Percentiles rank a stretch among this genome's conserved stretches.
phyloP scores from a whole-genome alignment of 2,113 vertebrate species.

The Rhynchopsitta pachyrhyncha region DNA sequence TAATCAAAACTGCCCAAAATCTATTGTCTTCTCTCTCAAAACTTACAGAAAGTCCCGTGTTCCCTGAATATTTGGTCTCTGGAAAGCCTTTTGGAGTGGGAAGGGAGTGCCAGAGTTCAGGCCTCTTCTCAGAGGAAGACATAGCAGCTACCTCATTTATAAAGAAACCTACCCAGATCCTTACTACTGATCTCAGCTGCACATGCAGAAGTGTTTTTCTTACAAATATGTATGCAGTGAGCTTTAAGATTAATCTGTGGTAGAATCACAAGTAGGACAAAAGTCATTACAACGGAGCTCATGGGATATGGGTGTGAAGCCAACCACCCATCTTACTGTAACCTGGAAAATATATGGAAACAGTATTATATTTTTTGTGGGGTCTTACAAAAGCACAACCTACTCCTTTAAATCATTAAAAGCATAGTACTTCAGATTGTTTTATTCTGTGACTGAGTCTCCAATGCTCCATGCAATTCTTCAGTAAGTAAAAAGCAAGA shows the following conservation, averaged over 20 bases:
- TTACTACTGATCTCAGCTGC: neutral
- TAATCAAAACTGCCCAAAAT: neutral
- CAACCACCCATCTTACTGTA: neutral
- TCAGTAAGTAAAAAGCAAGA: neutral
- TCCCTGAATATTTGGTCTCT: neutral
- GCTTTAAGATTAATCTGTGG: neutral
- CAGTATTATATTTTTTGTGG: neutral
- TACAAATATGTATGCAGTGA: neutral
- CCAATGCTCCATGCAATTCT: neutral
- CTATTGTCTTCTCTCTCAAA: neutral
- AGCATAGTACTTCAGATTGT: neutral
- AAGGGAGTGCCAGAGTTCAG: neutral
- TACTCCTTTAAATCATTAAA: neutral
- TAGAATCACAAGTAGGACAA: neutral
- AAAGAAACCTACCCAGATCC: neutral
- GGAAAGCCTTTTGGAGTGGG: neutral
- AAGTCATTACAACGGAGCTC: neutral
- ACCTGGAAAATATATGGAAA: neutral
- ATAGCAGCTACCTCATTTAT: neutral
- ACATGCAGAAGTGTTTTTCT: neutral
- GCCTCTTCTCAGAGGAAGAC: neutral
- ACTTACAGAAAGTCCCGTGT: neutral
- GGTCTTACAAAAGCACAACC: neutral
- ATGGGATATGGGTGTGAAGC: neutral
- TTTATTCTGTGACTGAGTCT: neutral